Evolutionary conservation across 2,888 invertebrate genomes (phyloP).

Genomic region (Diplazon laetatorius): DNA sequence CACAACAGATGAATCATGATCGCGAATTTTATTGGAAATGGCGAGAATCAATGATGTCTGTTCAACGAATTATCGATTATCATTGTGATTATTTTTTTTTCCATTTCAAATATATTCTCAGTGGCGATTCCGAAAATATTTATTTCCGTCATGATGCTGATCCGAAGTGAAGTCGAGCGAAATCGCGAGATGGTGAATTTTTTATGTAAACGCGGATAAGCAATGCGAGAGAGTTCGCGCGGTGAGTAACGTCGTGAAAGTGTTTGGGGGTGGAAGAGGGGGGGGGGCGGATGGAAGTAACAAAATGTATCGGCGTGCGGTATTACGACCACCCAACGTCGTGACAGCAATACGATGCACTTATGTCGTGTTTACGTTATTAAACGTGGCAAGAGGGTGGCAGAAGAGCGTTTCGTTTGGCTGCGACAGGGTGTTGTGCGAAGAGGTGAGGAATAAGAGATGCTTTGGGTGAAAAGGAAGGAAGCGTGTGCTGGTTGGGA

Average conservation of each 20-base stretch:
- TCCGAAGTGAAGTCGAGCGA: not conserved
- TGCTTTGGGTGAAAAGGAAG: conserved; percentile 39
- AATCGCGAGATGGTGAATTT: not conserved
- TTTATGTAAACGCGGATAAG: not conserved
- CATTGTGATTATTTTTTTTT: not conserved
- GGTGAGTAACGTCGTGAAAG: conserved; percentile 11
- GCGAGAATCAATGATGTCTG: conserved; percentile 11
- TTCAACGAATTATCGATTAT: not conserved
- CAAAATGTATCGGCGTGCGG: conserved; percentile 57
- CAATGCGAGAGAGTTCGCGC: not conserved
- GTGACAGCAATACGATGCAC: conserved; percentile 70
- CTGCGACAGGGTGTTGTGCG: conserved; percentile 42
- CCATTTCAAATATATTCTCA: no score
- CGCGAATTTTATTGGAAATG: conserved; percentile 24
- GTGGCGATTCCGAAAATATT: not conserved
- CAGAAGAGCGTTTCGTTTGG: conserved; percentile 33
- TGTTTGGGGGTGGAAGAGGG: conserved; percentile 29
- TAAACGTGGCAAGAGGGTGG: conserved; percentile 58
- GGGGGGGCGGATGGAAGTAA: no score
- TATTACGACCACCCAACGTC: conserved; percentile 66
- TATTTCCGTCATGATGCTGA: not conserved
- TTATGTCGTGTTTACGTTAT: conserved; percentile 73
- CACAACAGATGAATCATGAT: conserved; percentile 31
- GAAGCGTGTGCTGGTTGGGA: conserved; percentile 48
- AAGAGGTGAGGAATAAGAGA: conserved; percentile 42